A percentile compares a stretch with the other conserved stretches of the same genome.
Conservation (phyloP, 2,797 vertebrate species). For the Manis javanica region DNA sequence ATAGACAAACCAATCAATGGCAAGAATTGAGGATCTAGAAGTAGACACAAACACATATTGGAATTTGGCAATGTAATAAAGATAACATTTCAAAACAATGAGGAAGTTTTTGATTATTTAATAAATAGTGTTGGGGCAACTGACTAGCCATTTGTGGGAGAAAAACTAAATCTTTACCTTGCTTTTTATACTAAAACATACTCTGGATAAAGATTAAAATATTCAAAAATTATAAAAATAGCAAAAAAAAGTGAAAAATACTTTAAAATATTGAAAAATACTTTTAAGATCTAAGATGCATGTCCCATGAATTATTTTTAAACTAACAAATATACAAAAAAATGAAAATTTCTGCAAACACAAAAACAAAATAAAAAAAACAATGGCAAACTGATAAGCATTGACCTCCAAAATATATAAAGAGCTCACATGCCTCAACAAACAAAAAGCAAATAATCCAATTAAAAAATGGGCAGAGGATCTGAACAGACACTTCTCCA, state of each 20-base stretch:
- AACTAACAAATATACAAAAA: constrained; percentile 13
- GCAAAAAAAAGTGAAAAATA: constrained; percentile 30
- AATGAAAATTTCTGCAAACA: constrained; percentile 39
- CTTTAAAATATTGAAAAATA: constrained; percentile 46
- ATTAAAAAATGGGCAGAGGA: too few relatives aligned
- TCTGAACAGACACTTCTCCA: too few relatives aligned
- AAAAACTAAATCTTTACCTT: background rate
- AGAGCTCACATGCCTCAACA: too few relatives aligned
- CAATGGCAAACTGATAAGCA: background rate
- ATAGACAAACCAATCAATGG: background rate
- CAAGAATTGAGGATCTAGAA: background rate
- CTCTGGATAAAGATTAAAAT: background rate
- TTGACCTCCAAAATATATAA: too few relatives aligned
- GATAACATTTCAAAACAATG: constrained; percentile 43
- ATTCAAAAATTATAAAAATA: constrained; percentile 37
- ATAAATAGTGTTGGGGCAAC: background rate
- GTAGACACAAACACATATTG: background rate
- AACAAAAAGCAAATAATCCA: too few relatives aligned
- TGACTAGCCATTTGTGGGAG: background rate
- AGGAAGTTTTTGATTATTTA: background rate
- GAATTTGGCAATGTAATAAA: constrained; percentile 14
- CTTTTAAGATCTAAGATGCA: background rate
- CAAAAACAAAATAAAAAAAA: constrained; percentile 19
- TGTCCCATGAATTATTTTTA: constrained; percentile 40
- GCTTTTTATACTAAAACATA: constrained; percentile 11